Evolutionary conservation across 2,113 vertebrate species (phyloP).

Genomic region (Budorcas taxicolor): DNA sequence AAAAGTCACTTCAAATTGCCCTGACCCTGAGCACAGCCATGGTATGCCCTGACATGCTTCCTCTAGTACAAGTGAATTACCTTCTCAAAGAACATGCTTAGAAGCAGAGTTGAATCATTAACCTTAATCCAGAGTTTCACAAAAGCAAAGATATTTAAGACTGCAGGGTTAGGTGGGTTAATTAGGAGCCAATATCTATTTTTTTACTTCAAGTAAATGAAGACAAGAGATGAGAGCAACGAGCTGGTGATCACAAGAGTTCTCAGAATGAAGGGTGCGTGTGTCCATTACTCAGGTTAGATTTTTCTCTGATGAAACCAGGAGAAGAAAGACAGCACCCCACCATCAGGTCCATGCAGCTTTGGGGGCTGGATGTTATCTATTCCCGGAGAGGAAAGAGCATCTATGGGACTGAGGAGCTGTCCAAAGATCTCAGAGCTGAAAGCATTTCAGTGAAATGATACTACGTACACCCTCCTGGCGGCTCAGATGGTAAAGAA

Average conservation of each 20-base stretch:
- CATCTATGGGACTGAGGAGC: accelerated
- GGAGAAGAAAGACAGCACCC: neutral
- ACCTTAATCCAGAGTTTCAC: neutral
- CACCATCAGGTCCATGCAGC: accelerated
- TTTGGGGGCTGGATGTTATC: neutral
- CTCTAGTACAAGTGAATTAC: neutral
- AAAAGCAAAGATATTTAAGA: neutral
- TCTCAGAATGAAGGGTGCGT: accelerated
- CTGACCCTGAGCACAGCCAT: neutral
- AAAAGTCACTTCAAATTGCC: neutral
- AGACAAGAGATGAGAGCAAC: neutral
- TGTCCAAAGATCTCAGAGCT: neutral
- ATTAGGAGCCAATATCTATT: neutral
- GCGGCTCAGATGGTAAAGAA: neutral
- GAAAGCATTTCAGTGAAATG: accelerated
- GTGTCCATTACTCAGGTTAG: neutral
- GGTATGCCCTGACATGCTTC: neutral
- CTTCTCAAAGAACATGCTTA: neutral
- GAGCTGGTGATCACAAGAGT: no score
- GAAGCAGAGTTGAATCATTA: neutral
- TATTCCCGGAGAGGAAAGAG: neutral
- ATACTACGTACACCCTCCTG: accelerated
- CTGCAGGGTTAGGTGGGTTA: slow-evolving; percentile 1
- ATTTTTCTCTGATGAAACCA: neutral
- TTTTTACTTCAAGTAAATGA: neutral